Conservation (phyloP, 2,797 vertebrate species). For the Manis pentadactyla region DNA sequence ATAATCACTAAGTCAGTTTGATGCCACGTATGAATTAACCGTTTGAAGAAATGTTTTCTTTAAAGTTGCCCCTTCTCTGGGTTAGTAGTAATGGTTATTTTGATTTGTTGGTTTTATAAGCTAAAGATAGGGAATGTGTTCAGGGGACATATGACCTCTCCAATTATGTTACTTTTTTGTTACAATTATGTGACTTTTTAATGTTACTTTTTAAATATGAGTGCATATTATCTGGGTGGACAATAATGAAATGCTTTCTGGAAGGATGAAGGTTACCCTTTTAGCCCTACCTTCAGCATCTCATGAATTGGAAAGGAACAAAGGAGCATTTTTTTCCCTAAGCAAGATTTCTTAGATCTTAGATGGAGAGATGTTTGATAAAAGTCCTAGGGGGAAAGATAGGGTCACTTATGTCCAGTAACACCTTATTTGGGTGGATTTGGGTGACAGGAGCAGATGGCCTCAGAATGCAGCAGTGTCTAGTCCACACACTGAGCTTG, state of each 20-base stretch:
- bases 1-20: background rate
- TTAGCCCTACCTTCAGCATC: background rate
- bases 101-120: background rate
- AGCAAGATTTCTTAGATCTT: background rate
- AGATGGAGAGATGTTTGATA: background rate
- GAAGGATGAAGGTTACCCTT: background rate
- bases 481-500: accelerated
- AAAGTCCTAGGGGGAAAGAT: background rate
- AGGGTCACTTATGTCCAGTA: background rate
- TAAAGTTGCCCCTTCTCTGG: background rate
- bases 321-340: background rate
- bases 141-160: background rate
- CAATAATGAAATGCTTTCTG: background rate
- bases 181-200: too few relatives aligned
- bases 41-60: background rate
- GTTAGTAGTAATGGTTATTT: background rate
- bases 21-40: background rate
- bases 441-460: background rate
- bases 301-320: background rate
- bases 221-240: background rate
- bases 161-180: background rate
- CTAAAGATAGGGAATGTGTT: background rate
- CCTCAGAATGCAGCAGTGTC: too few relatives aligned
- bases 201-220: too few relatives aligned
- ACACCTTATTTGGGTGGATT: background rate